Conservation (phyloP, 2,797 vertebrate genomes). For the Malacoraja senta region DNA sequence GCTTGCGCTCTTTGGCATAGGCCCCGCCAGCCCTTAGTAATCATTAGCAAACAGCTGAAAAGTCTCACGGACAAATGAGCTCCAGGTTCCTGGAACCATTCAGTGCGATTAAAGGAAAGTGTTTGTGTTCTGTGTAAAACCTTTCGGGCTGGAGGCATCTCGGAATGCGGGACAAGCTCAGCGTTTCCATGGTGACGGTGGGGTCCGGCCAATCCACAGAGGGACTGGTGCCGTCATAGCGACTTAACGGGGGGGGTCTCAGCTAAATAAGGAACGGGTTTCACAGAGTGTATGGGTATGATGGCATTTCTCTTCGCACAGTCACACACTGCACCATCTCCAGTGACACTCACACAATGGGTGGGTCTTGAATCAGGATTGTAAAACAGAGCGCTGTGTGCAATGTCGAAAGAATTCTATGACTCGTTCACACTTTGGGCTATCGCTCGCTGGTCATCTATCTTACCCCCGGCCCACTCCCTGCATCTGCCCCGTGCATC, state of each 20-base stretch:
- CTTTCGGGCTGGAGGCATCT: conserved; percentile 29
- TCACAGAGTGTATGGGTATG: conserved; percentile 16
- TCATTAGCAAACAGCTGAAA: conserved; percentile 51
- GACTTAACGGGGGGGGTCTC: neutral
- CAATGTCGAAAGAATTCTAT: neutral
- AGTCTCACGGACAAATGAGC: conserved; percentile 46
- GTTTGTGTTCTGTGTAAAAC: conserved; percentile 32
- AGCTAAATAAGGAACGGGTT: conserved; percentile 11
- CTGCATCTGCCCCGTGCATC: neutral
- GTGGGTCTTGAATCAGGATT: conserved; percentile 24
- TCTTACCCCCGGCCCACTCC: neutral
- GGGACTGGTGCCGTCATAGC: neutral
- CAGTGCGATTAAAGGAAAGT: conserved; percentile 44
- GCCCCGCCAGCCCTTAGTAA: conserved; percentile 48
- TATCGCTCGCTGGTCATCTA: too few relatives aligned
- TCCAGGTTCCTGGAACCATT: conserved; percentile 48
- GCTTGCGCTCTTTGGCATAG: conserved; percentile 48
- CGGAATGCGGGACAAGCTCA: conserved; percentile 12
- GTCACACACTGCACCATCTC: neutral
- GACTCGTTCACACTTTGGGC: neutral
- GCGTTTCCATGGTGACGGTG: neutral
- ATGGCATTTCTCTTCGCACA: neutral
- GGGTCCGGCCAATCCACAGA: neutral
- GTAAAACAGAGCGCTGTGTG: conserved; percentile 7
- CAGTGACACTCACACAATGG: conserved; percentile 8